Conservation (phyloP, 2,797 vertebrate species). For the Protonibea diacanthus region DNA sequence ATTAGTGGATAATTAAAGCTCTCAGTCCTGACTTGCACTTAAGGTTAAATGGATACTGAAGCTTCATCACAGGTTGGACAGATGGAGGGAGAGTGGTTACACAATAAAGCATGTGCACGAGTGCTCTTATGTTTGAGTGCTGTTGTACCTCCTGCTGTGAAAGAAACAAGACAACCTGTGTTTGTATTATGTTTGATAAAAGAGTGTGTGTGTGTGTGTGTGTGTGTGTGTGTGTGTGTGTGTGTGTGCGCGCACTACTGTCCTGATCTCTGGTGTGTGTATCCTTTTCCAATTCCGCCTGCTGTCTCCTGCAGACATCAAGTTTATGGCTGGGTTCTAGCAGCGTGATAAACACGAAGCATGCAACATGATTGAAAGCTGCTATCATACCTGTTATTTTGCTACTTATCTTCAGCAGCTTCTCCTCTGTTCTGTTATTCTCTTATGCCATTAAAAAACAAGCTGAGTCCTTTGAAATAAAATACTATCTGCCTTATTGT, state of each 20-base stretch:
- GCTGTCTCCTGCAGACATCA: not conserved
- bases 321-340: not conserved
- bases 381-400: conserved; percentile 6
- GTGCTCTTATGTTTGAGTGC: not conserved
- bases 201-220: not conserved
- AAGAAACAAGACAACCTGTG: not conserved
- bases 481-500: not conserved
- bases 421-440: not conserved
- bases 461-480: not conserved
- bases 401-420: not conserved
- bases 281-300: not conserved
- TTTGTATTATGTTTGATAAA: not conserved
- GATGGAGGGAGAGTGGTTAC: not conserved
- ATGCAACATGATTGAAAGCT: conserved; percentile 2
- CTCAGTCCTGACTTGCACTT: not conserved
- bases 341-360: not conserved
- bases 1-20: conserved; percentile 3
- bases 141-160: not conserved
- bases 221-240: not conserved
- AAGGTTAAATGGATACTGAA: not conserved
- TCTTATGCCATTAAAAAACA: not conserved
- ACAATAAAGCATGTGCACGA: not conserved
- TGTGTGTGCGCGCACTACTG: not conserved
- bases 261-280: not conserved
- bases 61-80: not conserved